A percentile compares a stretch with the other conserved stretches of the same genome.
Evolutionary conservation across 92 coral and sea anemone species (phyloP).

Genomic region (Paramuricea clavata): DNA sequence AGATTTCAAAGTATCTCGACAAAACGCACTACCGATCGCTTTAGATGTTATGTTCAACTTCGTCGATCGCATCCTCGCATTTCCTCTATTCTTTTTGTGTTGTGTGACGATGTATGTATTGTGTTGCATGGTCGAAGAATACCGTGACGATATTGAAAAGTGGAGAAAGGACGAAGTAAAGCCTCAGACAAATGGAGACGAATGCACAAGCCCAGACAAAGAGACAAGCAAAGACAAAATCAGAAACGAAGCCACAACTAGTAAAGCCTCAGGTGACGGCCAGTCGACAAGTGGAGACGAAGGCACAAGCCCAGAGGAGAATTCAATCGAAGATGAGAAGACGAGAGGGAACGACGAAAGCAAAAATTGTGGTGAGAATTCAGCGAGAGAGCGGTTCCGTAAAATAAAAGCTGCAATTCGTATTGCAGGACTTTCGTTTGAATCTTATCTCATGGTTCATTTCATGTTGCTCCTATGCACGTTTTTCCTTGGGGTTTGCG

Average conservation of each 20-base stretch:
- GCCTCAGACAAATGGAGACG: neutral
- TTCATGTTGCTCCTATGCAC: neutral
- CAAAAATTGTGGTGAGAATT: neutral
- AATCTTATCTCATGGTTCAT: neutral
- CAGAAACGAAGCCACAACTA: no score
- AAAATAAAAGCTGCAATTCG: conserved; percentile 1
- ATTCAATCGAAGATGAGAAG: no score
- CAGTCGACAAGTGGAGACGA: neutral
- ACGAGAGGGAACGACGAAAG: no score
- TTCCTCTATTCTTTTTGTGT: neutral
- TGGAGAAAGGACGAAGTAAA: neutral
- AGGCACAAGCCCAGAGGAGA: no score
- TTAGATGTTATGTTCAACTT: neutral
- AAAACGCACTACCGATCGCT: neutral
- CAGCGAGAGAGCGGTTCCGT: conserved; percentile 3
- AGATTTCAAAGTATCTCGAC: neutral
- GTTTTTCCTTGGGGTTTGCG: conserved; percentile 18
- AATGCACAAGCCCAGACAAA: no score
- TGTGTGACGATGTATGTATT: neutral
- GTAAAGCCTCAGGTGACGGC: neutral
- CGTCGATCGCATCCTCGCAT: neutral
- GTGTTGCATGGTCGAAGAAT: conserved; percentile 24
- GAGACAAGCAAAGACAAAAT: no score
- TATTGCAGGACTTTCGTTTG: neutral
- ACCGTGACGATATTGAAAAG: neutral